A percentile compares a stretch with the other conserved stretches of the same genome.
Evolutionary conservation across 1,140 invertebrate genomes (phyloP).

Genomic region (Camponotus vicinus): DNA sequence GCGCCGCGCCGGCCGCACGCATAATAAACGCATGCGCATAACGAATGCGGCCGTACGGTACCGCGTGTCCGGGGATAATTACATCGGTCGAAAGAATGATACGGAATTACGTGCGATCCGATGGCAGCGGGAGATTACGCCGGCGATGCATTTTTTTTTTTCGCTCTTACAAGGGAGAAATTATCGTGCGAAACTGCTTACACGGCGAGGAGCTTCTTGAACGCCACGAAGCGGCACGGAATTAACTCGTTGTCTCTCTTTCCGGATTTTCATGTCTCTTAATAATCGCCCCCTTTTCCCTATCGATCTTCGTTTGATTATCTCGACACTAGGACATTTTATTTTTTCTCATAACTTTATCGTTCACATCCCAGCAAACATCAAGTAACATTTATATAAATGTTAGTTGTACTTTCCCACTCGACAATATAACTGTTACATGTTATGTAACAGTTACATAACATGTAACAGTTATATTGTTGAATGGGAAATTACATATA

Average conservation of each 20-base stretch:
- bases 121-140: slow-evolving; percentile 70
- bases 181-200: slow-evolving; percentile 61
- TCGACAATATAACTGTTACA: no score
- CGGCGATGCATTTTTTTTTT: slow-evolving; percentile 67
- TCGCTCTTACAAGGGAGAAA: slow-evolving; percentile 64
- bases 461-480: no score
- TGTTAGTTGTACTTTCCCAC: no score
- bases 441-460: no score
- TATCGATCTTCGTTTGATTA: neutral
- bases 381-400: no score
- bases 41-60: slow-evolving; percentile 74
- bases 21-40: slow-evolving; percentile 71
- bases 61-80: slow-evolving; percentile 74
- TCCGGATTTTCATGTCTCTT: slow-evolving; percentile 12
- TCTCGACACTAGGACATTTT: neutral
- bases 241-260: slow-evolving; percentile 28
- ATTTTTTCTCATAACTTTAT: neutral
- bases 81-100: slow-evolving; percentile 77
- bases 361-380: neutral
- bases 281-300: neutral
- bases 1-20: slow-evolving; percentile 35
- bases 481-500: no score
- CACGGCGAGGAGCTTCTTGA: slow-evolving; percentile 42
- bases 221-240: slow-evolving; percentile 48
- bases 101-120: slow-evolving; percentile 72